Evolutionary conservation across 2,797 vertebrate genomes (phyloP).

Genomic region (Gambelia wislizenii): DNA sequence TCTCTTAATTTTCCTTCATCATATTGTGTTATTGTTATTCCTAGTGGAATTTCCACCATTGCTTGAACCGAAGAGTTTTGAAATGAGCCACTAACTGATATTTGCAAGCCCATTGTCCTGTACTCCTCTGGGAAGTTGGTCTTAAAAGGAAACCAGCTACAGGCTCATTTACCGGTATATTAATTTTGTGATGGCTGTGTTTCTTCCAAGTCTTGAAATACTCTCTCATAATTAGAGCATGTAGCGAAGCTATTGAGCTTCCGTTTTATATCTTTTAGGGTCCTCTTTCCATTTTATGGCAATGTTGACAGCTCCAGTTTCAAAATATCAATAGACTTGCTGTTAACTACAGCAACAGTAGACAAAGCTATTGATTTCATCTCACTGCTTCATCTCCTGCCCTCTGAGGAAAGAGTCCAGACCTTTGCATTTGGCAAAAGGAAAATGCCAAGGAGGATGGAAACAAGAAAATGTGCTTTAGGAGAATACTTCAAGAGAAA

Average conservation of each 20-base stretch:
- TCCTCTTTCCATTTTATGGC: slow-evolving; percentile 3
- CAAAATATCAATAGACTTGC: slow-evolving; percentile 6
- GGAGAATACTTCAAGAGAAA: not conserved
- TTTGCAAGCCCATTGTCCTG: not conserved
- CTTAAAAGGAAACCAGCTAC: slow-evolving; percentile 6
- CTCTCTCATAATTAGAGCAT: not conserved
- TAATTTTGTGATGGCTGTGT: not conserved
- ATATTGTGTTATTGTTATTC: not conserved
- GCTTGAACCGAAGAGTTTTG: not conserved
- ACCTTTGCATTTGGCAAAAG: not conserved
- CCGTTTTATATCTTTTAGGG: slow-evolving; percentile 11
- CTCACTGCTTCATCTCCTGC: not conserved
- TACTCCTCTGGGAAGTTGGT: not conserved
- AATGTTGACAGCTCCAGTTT: not conserved
- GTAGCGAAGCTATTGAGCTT: not conserved
- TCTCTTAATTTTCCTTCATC: not conserved
- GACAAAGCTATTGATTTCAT: slow-evolving; percentile 10
- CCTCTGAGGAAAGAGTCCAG: not conserved
- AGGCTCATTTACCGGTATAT: not conserved
- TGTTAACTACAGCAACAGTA: slow-evolving; percentile 11
- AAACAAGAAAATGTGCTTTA: not conserved
- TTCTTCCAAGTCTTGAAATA: not conserved
- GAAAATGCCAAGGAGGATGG: not conserved
- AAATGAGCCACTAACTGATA: not conserved
- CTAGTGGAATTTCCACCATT: not conserved